Evolutionary conservation across 2,797 vertebrate genomes (phyloP).

Genomic region (Mormyrops boulengeri): DNA sequence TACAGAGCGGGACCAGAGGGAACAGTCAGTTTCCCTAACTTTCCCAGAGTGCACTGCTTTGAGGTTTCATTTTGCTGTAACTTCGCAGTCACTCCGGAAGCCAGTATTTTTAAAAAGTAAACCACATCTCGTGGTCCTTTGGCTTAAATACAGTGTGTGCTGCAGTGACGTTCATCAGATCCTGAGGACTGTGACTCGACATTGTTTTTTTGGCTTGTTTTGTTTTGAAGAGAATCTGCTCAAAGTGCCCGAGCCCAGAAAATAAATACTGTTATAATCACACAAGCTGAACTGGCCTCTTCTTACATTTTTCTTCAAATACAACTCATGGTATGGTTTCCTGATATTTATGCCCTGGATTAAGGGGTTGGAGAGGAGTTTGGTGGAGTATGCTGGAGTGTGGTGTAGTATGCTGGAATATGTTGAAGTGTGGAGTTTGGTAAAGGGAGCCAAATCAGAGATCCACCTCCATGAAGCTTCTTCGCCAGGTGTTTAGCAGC

Average conservation of each 20-base stretch:
- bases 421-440: not conserved
- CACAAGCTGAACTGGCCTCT: not conserved
- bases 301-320: not conserved
- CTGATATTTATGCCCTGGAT: not conserved
- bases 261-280: not conserved
- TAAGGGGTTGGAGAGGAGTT: not conserved
- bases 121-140: not conserved
- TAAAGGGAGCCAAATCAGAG: not conserved
- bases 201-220: not conserved
- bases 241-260: not conserved
- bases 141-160: not conserved
- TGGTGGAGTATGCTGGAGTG: not conserved
- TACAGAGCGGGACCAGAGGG: not conserved
- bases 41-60: not conserved
- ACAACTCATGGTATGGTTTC: not conserved
- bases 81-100: not conserved
- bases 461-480: not conserved
- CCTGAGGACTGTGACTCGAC: not conserved
- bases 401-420: not conserved
- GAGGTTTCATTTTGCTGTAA: not conserved
- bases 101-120: not conserved
- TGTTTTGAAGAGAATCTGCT: not conserved
- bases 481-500: not conserved
- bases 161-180: not conserved
- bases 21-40: not conserved